phyloP scores from a whole-genome alignment of 2,797 vertebrate genomes.

The Dryobates pubescens region DNA sequence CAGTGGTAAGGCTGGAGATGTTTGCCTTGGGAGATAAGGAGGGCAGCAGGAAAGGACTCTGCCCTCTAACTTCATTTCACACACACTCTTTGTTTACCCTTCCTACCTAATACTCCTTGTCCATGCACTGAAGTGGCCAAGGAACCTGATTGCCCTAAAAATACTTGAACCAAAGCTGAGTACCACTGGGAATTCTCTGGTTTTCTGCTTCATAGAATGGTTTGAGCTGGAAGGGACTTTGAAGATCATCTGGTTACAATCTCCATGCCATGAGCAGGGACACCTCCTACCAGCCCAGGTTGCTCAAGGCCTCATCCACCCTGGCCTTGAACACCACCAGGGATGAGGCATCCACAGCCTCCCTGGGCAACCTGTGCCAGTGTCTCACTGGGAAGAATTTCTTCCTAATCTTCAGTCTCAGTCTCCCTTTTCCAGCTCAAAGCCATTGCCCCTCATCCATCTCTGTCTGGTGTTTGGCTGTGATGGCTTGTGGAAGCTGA shows the following conservation, averaged over 20 bases:
- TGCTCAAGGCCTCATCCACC: too few species aligned
- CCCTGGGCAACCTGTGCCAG: too few species aligned
- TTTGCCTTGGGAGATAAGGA: background rate
- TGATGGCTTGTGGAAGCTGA: background rate
- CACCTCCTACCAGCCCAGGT: too few species aligned
- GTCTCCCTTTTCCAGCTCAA: too few species aligned
- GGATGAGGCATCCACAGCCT: too few species aligned
- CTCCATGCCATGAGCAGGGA: too few species aligned
- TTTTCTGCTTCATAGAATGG: background rate
- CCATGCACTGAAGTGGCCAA: background rate
- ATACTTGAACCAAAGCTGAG: background rate
- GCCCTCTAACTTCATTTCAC: background rate
- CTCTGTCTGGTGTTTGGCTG: background rate
- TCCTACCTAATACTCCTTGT: background rate
- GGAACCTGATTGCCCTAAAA: background rate
- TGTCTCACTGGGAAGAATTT: too few species aligned
- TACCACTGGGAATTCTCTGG: background rate
- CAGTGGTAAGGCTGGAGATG: background rate
- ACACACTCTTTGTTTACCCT: background rate
- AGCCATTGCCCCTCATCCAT: too few species aligned
- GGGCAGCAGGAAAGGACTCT: background rate
- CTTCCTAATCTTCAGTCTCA: too few species aligned
- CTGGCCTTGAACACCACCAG: too few species aligned
- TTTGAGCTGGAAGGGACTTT: too few species aligned
- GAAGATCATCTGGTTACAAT: too few species aligned